Percentiles rank a stretch among this genome's conserved stretches.
phyloP scores from a whole-genome alignment of 2,797 vertebrate genomes.

The Eulemur albifrons region DNA sequence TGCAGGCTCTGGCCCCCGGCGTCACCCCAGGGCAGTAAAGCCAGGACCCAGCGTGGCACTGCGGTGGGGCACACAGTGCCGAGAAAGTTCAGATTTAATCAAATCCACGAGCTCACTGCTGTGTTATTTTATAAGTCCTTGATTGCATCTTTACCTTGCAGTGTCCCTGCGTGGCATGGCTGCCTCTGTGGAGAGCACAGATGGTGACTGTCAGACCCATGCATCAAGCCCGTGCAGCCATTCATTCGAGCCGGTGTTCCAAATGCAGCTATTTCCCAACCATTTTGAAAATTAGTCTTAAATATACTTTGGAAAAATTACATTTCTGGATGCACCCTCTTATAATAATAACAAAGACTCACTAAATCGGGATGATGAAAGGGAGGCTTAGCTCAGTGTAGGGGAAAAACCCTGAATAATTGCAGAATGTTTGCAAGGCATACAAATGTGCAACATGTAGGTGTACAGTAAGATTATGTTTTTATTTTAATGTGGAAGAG shows the following conservation, averaged over 20 bases:
- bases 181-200: neutral
- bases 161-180: neutral
- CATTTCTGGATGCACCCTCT: neutral
- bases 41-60: neutral
- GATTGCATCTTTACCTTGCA: neutral
- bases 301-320: neutral
- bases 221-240: neutral
- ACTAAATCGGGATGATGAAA: neutral
- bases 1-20: neutral
- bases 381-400: neutral
- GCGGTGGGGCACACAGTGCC: accelerated
- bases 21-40: neutral
- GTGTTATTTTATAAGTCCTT: neutral
- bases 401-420: neutral
- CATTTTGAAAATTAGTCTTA: slow-evolving; percentile 27
- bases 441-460: neutral
- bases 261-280: neutral
- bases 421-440: neutral
- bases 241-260: neutral
- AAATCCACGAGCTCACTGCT: neutral
- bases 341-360: neutral
- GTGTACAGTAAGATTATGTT: neutral
- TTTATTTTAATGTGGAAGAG: neutral
- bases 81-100: neutral
- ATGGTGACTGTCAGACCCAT: neutral